Base-by-base conservation (phyloP, 2,888 invertebrate species). In the Litoditis marina region DNA sequence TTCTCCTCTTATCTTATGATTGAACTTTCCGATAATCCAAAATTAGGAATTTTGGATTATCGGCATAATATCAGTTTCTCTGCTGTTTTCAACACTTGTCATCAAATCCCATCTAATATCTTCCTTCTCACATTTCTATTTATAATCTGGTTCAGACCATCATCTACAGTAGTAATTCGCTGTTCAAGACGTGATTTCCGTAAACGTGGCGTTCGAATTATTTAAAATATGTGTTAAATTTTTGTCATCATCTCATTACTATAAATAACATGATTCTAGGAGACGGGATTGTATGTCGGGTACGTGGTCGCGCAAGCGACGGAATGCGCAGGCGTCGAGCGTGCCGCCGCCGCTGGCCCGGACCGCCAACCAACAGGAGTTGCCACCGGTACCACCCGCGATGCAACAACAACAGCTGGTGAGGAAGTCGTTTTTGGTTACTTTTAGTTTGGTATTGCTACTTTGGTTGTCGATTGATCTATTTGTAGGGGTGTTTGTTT, bases 301-400 rank as follows among this genome's bases (percentile, higher is more conserved):
- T 65, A 62, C 61, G 28, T 62, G 61, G 61, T 62, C 62, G 36
- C 62, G 61, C 6, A 56, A 52, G 52, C 44, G 61, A 54, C 56
- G 65, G 22, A 57, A 57, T 52, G 57, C 42, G 28, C 36, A 42
- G 51, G 44, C 59, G 1, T 47, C 53, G 44, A 53, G 59, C 34
- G 61, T 54, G 32, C 55, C 61, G n/a, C 49, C 55, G 34, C 55
- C 61, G 25, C 49, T 55, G n/a, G 16, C 42, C 22, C 53, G 54
- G 30, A 53, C 28, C 44, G 8, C 19, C 19, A 44, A 44, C n/a
- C 44, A 31, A n/a, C 59, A 51, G 51, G 60, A 65, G 30, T 39
- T 51, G 55, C 28, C 55, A 19, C 54, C 60, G 22, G 44, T 60
- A 30, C 60, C 60, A 5, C 55, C 65, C 13, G 44, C 55, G 22